Percentiles rank a stretch among this genome's conserved stretches.
Evolutionary conservation across 1,140 invertebrate species (phyloP).

Genomic region (Papilio aristodemus): DNA sequence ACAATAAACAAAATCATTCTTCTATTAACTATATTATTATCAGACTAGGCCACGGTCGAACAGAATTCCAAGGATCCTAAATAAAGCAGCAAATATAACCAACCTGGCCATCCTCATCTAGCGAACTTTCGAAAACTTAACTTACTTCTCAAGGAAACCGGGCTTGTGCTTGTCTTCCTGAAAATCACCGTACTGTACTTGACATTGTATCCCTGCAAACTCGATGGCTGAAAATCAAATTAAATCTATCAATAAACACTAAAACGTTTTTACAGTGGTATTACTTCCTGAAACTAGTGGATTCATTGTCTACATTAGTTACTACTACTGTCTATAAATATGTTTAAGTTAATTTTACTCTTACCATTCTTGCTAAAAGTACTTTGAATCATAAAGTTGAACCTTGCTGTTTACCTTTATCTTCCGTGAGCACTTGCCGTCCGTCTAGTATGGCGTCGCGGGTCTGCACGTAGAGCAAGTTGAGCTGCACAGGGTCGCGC

Average conservation of each 20-base stretch:
- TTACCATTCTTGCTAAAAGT: background rate
- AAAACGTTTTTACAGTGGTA: too few species aligned
- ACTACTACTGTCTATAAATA: background rate
- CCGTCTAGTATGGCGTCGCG: slow-evolving; percentile 98
- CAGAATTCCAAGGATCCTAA: too few species aligned
- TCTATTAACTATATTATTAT: too few species aligned
- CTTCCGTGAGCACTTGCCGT: slow-evolving; percentile 97
- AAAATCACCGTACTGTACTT: slow-evolving; percentile 98
- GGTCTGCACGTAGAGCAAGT: slow-evolving; percentile 97
- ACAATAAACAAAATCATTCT: slow-evolving; percentile 1
- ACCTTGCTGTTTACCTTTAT: slow-evolving; percentile 83
- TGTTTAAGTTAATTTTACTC: background rate
- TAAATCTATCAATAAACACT: too few species aligned
- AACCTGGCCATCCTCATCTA: too few species aligned
- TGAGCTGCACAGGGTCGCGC: slow-evolving; percentile 98
- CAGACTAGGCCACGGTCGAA: background rate
- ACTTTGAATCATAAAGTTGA: background rate
- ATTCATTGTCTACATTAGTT: background rate
- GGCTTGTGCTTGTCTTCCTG: slow-evolving; percentile 96
- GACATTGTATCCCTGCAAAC: slow-evolving; percentile 98
- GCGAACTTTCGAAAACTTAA: too few species aligned
- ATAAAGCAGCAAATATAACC: too few species aligned
- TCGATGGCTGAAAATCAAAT: slow-evolving; percentile 86
- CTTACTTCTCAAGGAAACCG: slow-evolving; percentile 93
- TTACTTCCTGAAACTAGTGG: background rate